phyloP scores from a whole-genome alignment of 2,888 invertebrate species.

The Andrena chrysosceles region DNA sequence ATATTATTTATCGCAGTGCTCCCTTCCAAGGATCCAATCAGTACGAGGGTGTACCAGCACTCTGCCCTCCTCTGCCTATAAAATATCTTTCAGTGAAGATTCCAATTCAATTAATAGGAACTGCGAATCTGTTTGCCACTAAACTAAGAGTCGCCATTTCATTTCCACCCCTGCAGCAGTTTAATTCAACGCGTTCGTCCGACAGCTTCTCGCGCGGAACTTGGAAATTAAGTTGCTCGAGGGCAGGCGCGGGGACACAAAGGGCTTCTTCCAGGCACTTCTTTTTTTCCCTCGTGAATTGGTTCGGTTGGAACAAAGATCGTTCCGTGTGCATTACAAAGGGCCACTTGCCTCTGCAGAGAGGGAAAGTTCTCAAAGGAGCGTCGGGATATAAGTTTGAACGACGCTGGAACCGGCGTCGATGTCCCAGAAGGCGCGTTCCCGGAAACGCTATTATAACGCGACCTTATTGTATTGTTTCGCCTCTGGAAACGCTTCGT shows the following conservation, averaged over 20 bases:
- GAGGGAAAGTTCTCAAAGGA: slow-evolving; percentile 13
- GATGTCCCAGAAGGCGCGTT: slow-evolving; percentile 11
- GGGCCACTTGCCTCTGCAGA: neutral
- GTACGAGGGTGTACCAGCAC: too few relatives aligned
- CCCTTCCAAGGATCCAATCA: too few relatives aligned
- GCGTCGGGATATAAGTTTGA: slow-evolving; percentile 5
- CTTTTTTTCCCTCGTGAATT: neutral
- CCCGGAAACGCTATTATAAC: slow-evolving; percentile 13
- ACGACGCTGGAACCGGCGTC: neutral
- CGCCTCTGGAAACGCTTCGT: neutral
- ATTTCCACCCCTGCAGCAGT: too few relatives aligned
- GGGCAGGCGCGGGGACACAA: slow-evolving; percentile 7
- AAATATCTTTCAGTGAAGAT: too few relatives aligned
- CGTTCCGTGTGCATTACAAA: slow-evolving; percentile 6
- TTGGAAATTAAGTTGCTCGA: slow-evolving; percentile 27
- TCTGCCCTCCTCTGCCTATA: too few relatives aligned
- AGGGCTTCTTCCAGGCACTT: neutral
- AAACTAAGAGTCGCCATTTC: too few relatives aligned
- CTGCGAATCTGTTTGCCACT: too few relatives aligned
- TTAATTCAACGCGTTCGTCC: neutral
- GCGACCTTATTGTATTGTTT: slow-evolving; percentile 7
- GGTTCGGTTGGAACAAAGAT: slow-evolving; percentile 20
- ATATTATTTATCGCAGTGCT: too few relatives aligned
- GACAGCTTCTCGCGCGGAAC: neutral
- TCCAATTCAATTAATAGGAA: too few relatives aligned